These are phyloP conservation scores for Dryas iulia DNA, from an alignment of 1,140 invertebrate genomes.

Conservation along the genomic window DNA sequence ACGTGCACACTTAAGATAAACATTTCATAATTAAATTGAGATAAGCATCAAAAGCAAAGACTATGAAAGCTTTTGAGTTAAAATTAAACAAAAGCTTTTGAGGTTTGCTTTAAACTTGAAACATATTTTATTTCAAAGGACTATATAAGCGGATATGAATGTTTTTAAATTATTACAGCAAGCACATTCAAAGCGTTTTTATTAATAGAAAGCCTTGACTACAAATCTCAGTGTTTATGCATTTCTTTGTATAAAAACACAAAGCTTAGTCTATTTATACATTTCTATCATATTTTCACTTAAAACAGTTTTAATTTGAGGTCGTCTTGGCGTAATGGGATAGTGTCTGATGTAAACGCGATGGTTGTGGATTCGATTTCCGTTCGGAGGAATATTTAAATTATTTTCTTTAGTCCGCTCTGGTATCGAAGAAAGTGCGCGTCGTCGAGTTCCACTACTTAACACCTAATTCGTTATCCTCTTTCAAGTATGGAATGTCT, in stretches of 20 bases:
- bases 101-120: neutral
- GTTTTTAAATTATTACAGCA: neutral
- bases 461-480: too few relatives aligned
- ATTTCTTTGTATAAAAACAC: neutral
- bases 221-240: neutral
- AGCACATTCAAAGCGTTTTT: neutral
- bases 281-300: neutral
- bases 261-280: neutral
- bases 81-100: neutral
- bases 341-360: too few relatives aligned
- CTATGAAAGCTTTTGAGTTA: neutral
- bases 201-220: neutral
- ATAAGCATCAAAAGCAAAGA: neutral
- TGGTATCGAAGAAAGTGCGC: too few relatives aligned
- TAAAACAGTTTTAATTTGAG: neutral
- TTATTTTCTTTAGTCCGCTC: too few relatives aligned
- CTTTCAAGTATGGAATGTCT: too few relatives aligned
- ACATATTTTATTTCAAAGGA: neutral
- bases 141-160: conserved; percentile 5
- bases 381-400: too few relatives aligned
- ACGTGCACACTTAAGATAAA: neutral
- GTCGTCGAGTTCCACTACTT: too few relatives aligned
- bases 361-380: too few relatives aligned
- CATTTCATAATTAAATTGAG: neutral
- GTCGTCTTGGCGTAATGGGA: too few relatives aligned